A percentile compares a stretch with the other conserved stretches of the same genome.
phyloP scores from a whole-genome alignment of 64 coral and sea anemone genomes.

The Pocillopora damicornis region DNA sequence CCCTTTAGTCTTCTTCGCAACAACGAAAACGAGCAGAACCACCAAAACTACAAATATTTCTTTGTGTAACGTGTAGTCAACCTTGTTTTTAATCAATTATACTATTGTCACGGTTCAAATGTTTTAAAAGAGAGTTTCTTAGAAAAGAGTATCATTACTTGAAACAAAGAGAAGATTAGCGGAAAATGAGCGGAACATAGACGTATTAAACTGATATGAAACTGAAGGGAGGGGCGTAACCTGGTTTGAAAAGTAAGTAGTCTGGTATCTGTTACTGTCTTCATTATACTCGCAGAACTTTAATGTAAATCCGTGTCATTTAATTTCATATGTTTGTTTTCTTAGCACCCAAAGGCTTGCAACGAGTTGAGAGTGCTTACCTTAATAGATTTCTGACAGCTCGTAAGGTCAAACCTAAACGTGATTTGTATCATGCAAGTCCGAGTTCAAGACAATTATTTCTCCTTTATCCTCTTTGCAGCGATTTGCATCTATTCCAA shows the following conservation, averaged over 20 bases:
- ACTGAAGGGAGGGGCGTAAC: neutral
- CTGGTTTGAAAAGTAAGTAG: neutral
- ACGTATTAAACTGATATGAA: no score
- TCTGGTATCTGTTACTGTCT: neutral
- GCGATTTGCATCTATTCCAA: slow-evolving; percentile 32
- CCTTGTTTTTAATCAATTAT: no score
- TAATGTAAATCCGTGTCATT: neutral
- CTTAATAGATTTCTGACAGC: no score
- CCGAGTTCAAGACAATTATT: neutral
- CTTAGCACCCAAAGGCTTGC: neutral
- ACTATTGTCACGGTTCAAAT: no score
- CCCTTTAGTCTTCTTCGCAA: no score
- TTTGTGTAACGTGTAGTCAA: no score
- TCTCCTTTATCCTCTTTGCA: neutral
- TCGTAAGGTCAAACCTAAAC: no score
- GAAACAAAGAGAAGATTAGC: no score
- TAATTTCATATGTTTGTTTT: neutral
- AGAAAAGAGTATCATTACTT: no score
- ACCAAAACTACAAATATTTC: neutral
- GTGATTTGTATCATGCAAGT: neutral
- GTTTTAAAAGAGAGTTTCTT: no score
- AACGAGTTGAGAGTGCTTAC: neutral
- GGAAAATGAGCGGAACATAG: no score
- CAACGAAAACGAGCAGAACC: no score
- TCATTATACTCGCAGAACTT: neutral